These are phyloP conservation scores for Volucella zonaria DNA, from an alignment of 2,888 invertebrate genomes.

Conservation along the genomic window DNA sequence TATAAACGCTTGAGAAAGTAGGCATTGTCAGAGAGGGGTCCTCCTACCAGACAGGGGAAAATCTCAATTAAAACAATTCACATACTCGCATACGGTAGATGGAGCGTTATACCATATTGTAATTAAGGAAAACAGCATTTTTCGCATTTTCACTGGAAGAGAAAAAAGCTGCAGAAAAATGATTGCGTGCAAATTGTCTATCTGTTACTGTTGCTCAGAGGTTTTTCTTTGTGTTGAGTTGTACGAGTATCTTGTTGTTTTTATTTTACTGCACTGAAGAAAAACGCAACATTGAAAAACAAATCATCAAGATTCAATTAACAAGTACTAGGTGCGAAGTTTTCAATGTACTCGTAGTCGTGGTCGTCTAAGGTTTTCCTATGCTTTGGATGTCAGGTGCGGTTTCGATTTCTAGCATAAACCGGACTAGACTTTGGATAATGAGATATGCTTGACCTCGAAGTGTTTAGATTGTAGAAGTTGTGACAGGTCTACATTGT, in stretches of 20 bases:
- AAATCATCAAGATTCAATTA: too few species aligned
- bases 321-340: too few species aligned
- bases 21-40: slow-evolving; percentile 14
- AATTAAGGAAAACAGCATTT: slow-evolving; percentile 66
- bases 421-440: too few species aligned
- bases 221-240: slow-evolving; percentile 3
- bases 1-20: slow-evolving; percentile 42
- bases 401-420: not conserved
- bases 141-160: slow-evolving; percentile 53
- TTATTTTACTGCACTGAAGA: slow-evolving; percentile 8
- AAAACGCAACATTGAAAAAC: too few species aligned
- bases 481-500: too few species aligned
- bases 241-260: slow-evolving; percentile 10
- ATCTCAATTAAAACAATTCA: slow-evolving; percentile 66
- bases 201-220: slow-evolving; percentile 29
- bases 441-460: too few species aligned
- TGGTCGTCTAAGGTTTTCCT: too few species aligned
- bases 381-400: slow-evolving; percentile 10
- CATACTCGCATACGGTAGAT: slow-evolving; percentile 34
- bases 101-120: slow-evolving; percentile 39
- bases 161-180: not conserved
- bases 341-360: too few species aligned
- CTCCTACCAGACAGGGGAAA: not conserved
- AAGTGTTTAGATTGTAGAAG: too few species aligned
- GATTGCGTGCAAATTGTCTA: slow-evolving; percentile 43